Base-by-base conservation (phyloP, 2,888 invertebrate genomes). In the Sicus ferrugineus region DNA sequence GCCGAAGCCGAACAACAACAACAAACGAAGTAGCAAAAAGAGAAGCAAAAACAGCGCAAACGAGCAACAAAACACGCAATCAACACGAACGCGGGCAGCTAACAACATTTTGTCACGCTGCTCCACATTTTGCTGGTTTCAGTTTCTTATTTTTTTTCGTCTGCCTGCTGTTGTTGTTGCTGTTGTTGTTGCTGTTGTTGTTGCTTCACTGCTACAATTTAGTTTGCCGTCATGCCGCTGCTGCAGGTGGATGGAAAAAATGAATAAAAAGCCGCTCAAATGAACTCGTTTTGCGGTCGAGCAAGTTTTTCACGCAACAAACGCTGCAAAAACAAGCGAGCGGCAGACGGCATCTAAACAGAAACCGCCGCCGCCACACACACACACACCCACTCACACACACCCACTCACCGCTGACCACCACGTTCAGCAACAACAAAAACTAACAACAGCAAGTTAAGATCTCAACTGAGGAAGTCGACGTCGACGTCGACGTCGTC, bases 31-130 rank as follows among this genome's bases (percentile, higher is more conserved):
- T 21, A 56, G 23, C 14, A 54, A 50, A 64, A 30, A 65, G 4
- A 50, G 61, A 11, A 59, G 48, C 54, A 61, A 42, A n/a, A 21
- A 56, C 42, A 66, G 23, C 52, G 31, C 19, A 52, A 48, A 62
- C n/a, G n/a, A n/a, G n/a, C n/a, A n/a, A n/a, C n/a, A n/a, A n/a
- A n/a, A n/a, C n/a, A n/a, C n/a, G n/a, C n/a, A n/a, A n/a, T n/a
- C n/a, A n/a, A n/a, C n/a, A n/a, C n/a, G n/a, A n/a, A n/a, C n/a
- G n/a, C n/a, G n/a, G n/a, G n/a, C n/a, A n/a, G n/a, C n/a, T n/a
- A n/a, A n/a, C n/a, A n/a, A n/a, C n/a, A n/a, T n/a, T n/a, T 68
- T 68, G 61, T 61, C 68, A 68, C 34, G 68, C 61, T 68, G 68
- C 61, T 68, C 68, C 52, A 68, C 61, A 68, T 68, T 68, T 68